Percentiles rank a stretch among this genome's conserved stretches.
These are phyloP conservation scores for Phengaris alcon DNA, from an alignment of 2,888 invertebrate genomes.

Conservation along the genomic window DNA sequence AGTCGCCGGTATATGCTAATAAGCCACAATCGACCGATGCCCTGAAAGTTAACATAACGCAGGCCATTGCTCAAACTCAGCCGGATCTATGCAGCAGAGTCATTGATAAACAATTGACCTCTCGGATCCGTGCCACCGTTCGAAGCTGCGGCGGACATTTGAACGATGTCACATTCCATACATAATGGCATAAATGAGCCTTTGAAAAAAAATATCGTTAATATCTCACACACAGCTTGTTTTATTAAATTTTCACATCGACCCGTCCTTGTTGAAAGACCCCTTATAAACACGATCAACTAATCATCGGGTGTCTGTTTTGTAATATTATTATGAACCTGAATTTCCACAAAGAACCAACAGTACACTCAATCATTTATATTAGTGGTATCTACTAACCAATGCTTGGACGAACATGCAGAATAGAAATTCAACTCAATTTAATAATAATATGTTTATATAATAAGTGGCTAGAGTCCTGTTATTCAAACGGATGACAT, in stretches of 20 bases:
- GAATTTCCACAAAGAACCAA: too few species aligned
- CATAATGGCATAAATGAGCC: slow-evolving; percentile 34
- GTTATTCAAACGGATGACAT: background rate
- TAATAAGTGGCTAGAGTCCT: background rate
- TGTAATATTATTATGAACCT: too few species aligned
- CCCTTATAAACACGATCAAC: too few species aligned
- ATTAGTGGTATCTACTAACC: too few species aligned
- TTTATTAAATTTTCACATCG: background rate
- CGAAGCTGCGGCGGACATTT: slow-evolving; percentile 36
- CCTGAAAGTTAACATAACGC: slow-evolving; percentile 46
- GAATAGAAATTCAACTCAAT: background rate
- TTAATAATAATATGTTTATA: background rate
- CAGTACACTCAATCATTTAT: too few species aligned
- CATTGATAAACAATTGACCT: slow-evolving; percentile 46
- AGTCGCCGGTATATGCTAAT: slow-evolving; percentile 43
- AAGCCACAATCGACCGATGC: slow-evolving; percentile 41
- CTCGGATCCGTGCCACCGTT: background rate
- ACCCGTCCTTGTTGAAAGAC: background rate
- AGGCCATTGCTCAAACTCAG: slow-evolving; percentile 47
- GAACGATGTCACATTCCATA: slow-evolving; percentile 40
- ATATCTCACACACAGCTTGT: slow-evolving; percentile 19
- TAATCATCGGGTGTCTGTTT: too few species aligned
- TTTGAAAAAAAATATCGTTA: slow-evolving; percentile 31
- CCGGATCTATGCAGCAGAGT: slow-evolving; percentile 47
- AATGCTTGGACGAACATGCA: background rate